A percentile compares a stretch with the other conserved stretches of the same genome.
Conservation (phyloP, 2,797 vertebrate species). For the Gobio occitaniae region DNA sequence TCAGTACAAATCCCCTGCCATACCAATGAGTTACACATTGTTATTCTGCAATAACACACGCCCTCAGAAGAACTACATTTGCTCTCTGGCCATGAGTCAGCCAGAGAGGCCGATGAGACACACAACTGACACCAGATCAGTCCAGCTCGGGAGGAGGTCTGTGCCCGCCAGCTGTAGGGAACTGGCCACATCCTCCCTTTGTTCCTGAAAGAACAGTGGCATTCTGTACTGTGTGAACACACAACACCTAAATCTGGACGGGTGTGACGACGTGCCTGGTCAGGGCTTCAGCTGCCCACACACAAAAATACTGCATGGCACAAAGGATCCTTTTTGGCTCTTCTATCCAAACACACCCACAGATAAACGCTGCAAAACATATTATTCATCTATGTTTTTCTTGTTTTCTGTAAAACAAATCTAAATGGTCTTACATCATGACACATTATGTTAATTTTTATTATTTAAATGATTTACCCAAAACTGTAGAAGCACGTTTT, state of each 20-base stretch:
- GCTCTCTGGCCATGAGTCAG: background rate
- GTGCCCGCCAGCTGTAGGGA: conserved; percentile 1
- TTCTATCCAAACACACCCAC: conserved; percentile 41
- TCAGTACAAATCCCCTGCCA: conserved; percentile 7
- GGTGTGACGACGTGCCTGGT: conserved; percentile 47
- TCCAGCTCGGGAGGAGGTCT: conserved; percentile 1
- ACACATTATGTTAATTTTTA: background rate
- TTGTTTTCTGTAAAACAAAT: background rate
- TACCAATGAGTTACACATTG: conserved; percentile 6
- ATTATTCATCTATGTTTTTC: background rate
- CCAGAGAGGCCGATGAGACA: conserved; percentile 11
- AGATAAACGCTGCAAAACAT: conserved; percentile 4
- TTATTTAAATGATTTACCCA: background rate
- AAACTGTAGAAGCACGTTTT: background rate
- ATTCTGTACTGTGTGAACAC: conserved; percentile 27
- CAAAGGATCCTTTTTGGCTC: conserved; percentile 44
- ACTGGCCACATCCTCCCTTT: conserved; percentile 47
- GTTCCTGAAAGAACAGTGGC: conserved; percentile 45
- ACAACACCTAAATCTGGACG: conserved; percentile 45
- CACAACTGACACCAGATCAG: conserved; percentile 28
- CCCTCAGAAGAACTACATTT: background rate
- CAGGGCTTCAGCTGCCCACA: conserved; percentile 44
- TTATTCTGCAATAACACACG: conserved; percentile 12
- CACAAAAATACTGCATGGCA: conserved; percentile 35
- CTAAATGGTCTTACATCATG: background rate